Evolutionary conservation across 1,140 invertebrate genomes (phyloP), one percentile per base, ranked within the genome.

Genomic region (Eriocheir sinensis): DNA sequence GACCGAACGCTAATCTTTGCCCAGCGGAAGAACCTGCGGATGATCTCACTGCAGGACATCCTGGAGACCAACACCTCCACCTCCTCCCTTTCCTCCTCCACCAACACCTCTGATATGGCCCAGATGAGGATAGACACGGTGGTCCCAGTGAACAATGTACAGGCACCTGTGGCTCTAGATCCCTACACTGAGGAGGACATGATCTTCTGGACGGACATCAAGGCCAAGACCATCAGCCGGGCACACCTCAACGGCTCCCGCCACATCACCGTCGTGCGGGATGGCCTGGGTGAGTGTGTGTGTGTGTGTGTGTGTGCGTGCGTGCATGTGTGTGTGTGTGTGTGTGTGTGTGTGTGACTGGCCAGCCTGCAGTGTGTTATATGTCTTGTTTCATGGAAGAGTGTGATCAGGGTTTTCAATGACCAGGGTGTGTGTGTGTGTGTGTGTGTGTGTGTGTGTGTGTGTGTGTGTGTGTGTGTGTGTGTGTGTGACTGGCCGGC

Each of bases 141-240:
- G 0, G 97, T 98, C 92, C 98, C 98, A 0, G 97, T 98, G 17
- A 98, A 98, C 96, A 97, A 98, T 92, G 97, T 99, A 3, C 98
- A 98, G 96, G 98, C 98, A 92, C 98, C 98, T 0, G 98, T 98
- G 0, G 98, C 98, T 2, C 96, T 99, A 12, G 98, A 98, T 91
- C 99, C 98, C 98, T 98, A 99, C 96, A 97, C 98, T 17, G 97
- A 98, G 83, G 97, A 97, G 4, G 98, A 99, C 96, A 97, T 98
- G 30, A 98, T 99, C 96, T 99, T 98, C 96, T 99, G 98, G 98
- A 98, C 98, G 0, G 98, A 99, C 96, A 97, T 98, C 0, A 98
- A 98, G 95, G 97, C 98, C 32, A 98, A 98, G 96, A 98, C 98
- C 0, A 99, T 99, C 21, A 98, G 98, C 95, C 97, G 97, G 86